Evolutionary conservation across 2,888 invertebrate species (phyloP), one percentile per base, ranked within the genome.

Genomic region (Mylabris sibirica): DNA sequence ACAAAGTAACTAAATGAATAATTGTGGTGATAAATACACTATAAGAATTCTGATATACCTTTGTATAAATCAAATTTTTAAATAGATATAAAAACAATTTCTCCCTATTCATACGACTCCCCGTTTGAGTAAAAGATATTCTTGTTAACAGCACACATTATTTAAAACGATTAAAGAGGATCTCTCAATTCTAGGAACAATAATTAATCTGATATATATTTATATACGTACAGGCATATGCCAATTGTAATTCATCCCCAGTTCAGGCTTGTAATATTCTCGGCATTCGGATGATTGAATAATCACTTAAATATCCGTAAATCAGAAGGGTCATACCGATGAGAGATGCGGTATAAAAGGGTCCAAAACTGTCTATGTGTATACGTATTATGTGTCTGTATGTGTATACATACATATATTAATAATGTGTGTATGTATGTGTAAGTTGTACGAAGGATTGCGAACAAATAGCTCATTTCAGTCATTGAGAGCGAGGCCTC

Each of bases 241-340:
- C 53, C 67, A 70, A 70, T 70, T 70, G 65, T 67, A 70, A 70
- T 70, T 70, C 70, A 70, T 67, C 63, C 65, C 64, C 11, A 22
- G 60, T 63, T 60, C 60, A 20, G 59, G 70, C 26, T 24, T 63
- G 62, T 67, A 67, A 70, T 70, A 70, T 70, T 65, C 70, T 63
- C 17, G 61, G 57, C 70, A 67, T 70, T 66, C 70, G 65, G 70
- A 63, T 70, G 71, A 71, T 71, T 71, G 71, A 69, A 71, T 71
- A 71, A 71, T 71, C 71, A 71, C 71, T 67, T 71, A 71, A 71
- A 69, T 69, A 68, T 69, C 71, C 71, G 71, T 71, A 71, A 71
- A 69, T 71, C 71, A 66, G 68, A 67, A 67, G 71, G 71, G 68
- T 68, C 68, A 59, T 63, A 44, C 62, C 64, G 64, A 57, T 24